These are phyloP conservation scores for Baronia brevicornis DNA, from an alignment of 2,888 invertebrate species.

Conservation along the genomic window DNA sequence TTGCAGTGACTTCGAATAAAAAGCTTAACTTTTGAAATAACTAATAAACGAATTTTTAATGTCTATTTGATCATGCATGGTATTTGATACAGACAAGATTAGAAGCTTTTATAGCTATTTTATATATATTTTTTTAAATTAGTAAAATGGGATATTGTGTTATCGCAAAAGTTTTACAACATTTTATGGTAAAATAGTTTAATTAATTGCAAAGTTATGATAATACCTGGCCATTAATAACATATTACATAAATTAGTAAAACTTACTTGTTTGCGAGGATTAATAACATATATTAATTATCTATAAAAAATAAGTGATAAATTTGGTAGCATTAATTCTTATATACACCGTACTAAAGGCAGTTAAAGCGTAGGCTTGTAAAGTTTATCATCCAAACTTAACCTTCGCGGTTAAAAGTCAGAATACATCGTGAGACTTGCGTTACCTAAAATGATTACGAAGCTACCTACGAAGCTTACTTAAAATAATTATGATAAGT, in stretches of 20 bases:
- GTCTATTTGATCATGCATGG: not conserved
- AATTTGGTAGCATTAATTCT: conserved; percentile 11
- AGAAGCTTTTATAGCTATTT: not conserved
- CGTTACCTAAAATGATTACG: too few species aligned
- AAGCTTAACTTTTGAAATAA: too few species aligned
- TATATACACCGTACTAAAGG: conserved; percentile 5
- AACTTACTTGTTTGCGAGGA: conserved; percentile 9
- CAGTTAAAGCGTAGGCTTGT: too few species aligned
- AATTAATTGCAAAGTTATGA: conserved; percentile 12
- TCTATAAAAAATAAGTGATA: conserved; percentile 5
- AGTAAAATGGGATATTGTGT: conserved; percentile 1
- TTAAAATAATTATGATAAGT: too few species aligned
- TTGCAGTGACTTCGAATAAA: too few species aligned
- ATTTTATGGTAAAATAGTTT: conserved; percentile 5
- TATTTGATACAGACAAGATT: not conserved
- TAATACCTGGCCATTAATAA: conserved; percentile 9
- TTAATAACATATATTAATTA: conserved; percentile 13
- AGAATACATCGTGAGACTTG: too few species aligned
- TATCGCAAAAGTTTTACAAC: not conserved
- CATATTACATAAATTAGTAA: conserved; percentile 7
- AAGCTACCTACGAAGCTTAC: too few species aligned
- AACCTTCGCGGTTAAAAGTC: too few species aligned
- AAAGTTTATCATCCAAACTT: too few species aligned
- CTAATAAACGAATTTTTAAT: too few species aligned
- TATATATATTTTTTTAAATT: conserved; percentile 1